These are phyloP conservation scores for Rhinichthys klamathensis DNA, from an alignment of 2,113 vertebrate genomes.

Conservation along the genomic window DNA sequence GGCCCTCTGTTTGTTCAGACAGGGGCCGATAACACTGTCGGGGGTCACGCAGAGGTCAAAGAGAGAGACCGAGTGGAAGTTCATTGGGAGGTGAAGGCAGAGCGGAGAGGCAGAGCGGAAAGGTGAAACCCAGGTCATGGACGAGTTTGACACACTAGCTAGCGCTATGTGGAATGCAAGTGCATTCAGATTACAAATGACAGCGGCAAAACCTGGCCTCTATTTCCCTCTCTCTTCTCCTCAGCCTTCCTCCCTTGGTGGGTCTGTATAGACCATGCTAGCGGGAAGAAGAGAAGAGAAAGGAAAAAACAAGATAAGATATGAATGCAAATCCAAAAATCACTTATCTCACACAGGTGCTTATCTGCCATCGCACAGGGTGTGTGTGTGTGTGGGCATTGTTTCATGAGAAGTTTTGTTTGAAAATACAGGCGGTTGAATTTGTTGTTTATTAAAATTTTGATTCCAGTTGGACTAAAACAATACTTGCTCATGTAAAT, in stretches of 20 bases:
- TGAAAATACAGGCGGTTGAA: background rate
- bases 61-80: slow-evolving; percentile 80
- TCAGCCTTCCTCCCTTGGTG: background rate
- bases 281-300: slow-evolving; percentile 20
- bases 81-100: slow-evolving; percentile 86
- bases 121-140: slow-evolving; percentile 63
- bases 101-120: slow-evolving; percentile 47
- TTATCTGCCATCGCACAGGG: slow-evolving; percentile 46
- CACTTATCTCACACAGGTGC: slow-evolving; percentile 41
- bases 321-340: slow-evolving; percentile 47
- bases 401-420: slow-evolving; percentile 7
- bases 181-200: slow-evolving; percentile 41
- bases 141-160: slow-evolving; percentile 51
- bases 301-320: slow-evolving; percentile 15
- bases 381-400: slow-evolving; percentile 22
- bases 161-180: slow-evolving; percentile 47
- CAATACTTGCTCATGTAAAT: background rate
- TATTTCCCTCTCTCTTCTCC: background rate
- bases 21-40: slow-evolving; percentile 57
- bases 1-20: slow-evolving; percentile 64
- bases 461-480: background rate
- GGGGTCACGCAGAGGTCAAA: slow-evolving; percentile 81
- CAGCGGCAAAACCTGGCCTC: background rate
- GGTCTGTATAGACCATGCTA: slow-evolving; percentile 17
- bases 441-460: background rate